These are phyloP conservation scores for Drosophila pseudoobscura DNA, from an alignment of 1,140 invertebrate genomes.

Conservation along the genomic window DNA sequence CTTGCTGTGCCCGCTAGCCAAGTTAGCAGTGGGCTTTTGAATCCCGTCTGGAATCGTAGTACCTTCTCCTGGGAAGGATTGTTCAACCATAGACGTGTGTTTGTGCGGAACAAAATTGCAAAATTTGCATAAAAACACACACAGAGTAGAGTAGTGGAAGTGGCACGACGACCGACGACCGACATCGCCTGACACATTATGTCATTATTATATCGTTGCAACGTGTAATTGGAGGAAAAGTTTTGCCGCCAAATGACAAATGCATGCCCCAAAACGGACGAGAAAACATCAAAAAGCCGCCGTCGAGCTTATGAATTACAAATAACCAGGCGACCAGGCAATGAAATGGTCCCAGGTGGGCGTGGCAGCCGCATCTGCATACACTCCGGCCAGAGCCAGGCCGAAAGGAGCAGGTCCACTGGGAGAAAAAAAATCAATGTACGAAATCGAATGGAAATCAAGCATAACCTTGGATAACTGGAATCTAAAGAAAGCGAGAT, in stretches of 20 bases:
- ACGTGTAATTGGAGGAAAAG: constrained; percentile 77
- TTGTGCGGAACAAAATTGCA: background rate
- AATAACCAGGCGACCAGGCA: constrained; percentile 59
- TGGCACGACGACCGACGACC: constrained; percentile 11
- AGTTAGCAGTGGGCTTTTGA: constrained; percentile 21
- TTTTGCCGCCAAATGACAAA: constrained; percentile 79
- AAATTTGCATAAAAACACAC: constrained; percentile 41
- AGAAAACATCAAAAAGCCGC: constrained; percentile 58
- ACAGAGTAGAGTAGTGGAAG: constrained; percentile 13
- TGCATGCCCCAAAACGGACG: constrained; percentile 57
- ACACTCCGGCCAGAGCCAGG: constrained; percentile 5
- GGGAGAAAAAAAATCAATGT: constrained; percentile 1
- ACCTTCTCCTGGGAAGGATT: constrained; percentile 4
- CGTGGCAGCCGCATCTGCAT: constrained; percentile 68
- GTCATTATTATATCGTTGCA: constrained; percentile 79
- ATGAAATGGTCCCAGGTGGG: constrained; percentile 46
- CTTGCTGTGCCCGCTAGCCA: constrained; percentile 13
- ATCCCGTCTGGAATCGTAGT: constrained; percentile 7
- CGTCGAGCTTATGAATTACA: constrained; percentile 78
- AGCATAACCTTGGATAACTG: background rate
- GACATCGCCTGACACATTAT: constrained; percentile 62
- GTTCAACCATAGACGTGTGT: constrained; percentile 14
- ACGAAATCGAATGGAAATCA: background rate
- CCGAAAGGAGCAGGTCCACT: constrained; percentile 14
- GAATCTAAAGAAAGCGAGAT: constrained; percentile 22